phyloP scores from a whole-genome alignment of 1,140 invertebrate genomes.

The Leptinotarsa lineolata region DNA sequence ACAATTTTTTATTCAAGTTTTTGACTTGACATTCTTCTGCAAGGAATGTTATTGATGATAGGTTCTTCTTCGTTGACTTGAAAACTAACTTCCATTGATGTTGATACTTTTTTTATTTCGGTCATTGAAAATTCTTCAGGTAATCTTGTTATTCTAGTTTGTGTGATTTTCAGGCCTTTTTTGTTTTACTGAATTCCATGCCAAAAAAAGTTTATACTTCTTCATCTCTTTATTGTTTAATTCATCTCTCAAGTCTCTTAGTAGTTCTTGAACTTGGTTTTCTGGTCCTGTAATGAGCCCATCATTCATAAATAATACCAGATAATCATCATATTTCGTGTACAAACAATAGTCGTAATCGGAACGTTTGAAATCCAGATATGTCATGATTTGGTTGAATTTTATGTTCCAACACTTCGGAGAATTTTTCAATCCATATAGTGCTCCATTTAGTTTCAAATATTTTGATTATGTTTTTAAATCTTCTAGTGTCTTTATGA shows the following conservation, averaged over 20 bases:
- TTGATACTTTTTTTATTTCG: background rate
- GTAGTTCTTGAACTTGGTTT: constrained; percentile 7
- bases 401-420: too few species aligned
- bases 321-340: too few species aligned
- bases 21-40: constrained; percentile 15
- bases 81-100: constrained; percentile 2
- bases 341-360: too few species aligned
- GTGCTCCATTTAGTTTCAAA: constrained; percentile 32
- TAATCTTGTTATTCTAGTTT: constrained; percentile 14
- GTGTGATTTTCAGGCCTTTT: constrained; percentile 12
- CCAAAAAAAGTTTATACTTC: constrained; percentile 17
- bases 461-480: constrained; percentile 12
- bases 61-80: constrained; percentile 15
- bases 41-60: constrained; percentile 16
- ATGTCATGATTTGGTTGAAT: too few species aligned
- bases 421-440: constrained; percentile 16
- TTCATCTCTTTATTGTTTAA: background rate
- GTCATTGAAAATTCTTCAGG: constrained; percentile 9
- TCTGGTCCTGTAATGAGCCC: constrained; percentile 18
- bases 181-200: constrained; percentile 14
- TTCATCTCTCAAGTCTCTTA: background rate
- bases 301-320: too few species aligned
- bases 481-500: too few species aligned
- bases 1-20: too few species aligned
- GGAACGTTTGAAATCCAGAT: too few species aligned